Evolutionary conservation across 2,113 vertebrate species (phyloP), one percentile per base, ranked within the genome.

Genomic region (Turdus rufiventris): DNA sequence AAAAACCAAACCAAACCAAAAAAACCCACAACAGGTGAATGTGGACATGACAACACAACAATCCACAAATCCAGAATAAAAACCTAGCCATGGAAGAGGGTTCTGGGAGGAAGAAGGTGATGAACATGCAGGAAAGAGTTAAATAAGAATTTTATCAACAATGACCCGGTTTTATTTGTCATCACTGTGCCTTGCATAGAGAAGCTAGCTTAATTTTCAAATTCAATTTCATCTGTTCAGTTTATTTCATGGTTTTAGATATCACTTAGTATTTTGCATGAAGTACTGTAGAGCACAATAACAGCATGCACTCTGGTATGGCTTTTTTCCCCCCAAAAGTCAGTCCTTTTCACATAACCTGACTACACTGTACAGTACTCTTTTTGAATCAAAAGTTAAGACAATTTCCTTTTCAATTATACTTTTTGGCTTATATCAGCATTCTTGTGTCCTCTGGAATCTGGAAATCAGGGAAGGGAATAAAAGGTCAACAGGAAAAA

Each of bases 271-370:
- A 70, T 61, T 73, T 94, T 91, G 47, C 36, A 48, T 53, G 48
- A 87, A 77, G 45, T 57, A 87, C 29, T 77, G 62, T 23, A 54
- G 9, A 74, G 29, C 17, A 58, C 53, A 79, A 14, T 31, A 83
- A 80, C 0, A 51, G 34, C 61, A 96, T 48, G 62, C 23, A 47
- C 14, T 73, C 16, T 60, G 17, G 4, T 33, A 19, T 33, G 47
- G 33, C 0, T 0, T 29, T 58, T 43, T 19, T 9, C 1, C 4
- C 6, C 9, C 7, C 8, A 70, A 8, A 77, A 28, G 14, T 68
- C 60, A 87, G n/a, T 36, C 56, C 12, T 89, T 25, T 29, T 86
- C 56, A 89, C 0, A 2, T 45, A 83, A 72, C 43, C 38, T 53
- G 28, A 78, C 31, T 74, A 48, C 28, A 40, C 17, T 76, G 62